Evolutionary conservation across 2,797 vertebrate genomes (phyloP).

Genomic region (Octomys mimax): DNA sequence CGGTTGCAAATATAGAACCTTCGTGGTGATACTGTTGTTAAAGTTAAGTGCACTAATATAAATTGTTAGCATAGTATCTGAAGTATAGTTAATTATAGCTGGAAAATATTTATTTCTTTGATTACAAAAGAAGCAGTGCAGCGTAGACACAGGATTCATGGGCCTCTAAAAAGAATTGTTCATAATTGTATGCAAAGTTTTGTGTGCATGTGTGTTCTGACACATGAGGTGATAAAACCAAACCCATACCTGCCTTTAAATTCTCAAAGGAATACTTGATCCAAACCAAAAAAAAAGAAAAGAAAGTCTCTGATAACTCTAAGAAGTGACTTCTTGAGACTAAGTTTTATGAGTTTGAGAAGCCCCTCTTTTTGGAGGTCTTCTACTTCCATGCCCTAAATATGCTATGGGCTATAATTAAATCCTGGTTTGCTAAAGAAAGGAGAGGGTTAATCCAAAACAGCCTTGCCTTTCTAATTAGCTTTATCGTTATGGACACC

Average conservation of each 20-base stretch:
- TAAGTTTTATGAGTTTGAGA: no score
- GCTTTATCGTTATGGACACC: not conserved
- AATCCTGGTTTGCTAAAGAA: conserved; percentile 23
- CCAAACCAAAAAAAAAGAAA: not conserved
- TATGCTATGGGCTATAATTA: not conserved
- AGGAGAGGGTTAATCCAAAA: conserved; percentile 29
- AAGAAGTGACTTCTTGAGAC: not conserved
- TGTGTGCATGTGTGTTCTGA: not conserved
- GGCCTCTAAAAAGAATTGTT: not conserved
- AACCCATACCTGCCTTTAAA: not conserved
- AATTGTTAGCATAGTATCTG: not conserved
- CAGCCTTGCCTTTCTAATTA: not conserved
- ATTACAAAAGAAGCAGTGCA: conserved; percentile 25
- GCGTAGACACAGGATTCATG: not conserved
- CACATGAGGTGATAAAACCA: not conserved
- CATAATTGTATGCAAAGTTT: conserved; percentile 11
- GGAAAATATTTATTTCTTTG: not conserved
- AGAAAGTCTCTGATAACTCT: not conserved
- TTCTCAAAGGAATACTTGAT: conserved; percentile 34
- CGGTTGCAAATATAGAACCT: conserved; percentile 15
- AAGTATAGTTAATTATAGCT: conserved; percentile 23
- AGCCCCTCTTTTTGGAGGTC: no score
- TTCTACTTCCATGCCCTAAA: no score
- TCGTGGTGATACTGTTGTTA: not conserved
- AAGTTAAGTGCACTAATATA: not conserved